A percentile compares a stretch with the other conserved stretches of the same genome.
These are phyloP conservation scores for Rhyacichthys aspro DNA, from an alignment of 2,797 vertebrate species.

Conservation along the genomic window DNA sequence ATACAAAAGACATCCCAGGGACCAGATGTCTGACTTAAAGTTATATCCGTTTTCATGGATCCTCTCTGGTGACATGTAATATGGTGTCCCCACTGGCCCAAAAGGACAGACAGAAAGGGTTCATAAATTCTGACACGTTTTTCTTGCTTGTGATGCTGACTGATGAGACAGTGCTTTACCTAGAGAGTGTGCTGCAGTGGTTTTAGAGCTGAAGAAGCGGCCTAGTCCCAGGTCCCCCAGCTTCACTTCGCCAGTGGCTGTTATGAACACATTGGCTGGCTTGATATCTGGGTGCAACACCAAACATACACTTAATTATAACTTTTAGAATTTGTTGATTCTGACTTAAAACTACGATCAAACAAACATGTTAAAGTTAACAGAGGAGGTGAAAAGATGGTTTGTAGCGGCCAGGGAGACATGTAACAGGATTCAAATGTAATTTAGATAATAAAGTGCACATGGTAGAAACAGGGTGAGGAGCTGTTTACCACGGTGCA, in stretches of 20 bases:
- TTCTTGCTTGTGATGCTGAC: not conserved
- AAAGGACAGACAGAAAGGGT: conserved; percentile 7
- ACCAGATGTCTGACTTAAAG: conserved; percentile 85
- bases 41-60: conserved; percentile 83
- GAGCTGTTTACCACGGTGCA: conserved; percentile 88
- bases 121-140: not conserved
- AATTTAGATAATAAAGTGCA: not conserved
- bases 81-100: conserved; percentile 92
- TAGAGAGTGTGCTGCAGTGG: conserved; percentile 94
- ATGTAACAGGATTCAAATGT: not conserved
- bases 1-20: conserved; percentile 93
- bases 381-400: not conserved
- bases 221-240: conserved; percentile 94
- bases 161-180: conserved; percentile 77
- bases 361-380: not conserved
- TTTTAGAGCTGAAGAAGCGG: conserved; percentile 97
- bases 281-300: conserved; percentile 86
- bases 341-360: too few species aligned
- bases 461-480: not conserved
- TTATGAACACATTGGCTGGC: conserved; percentile 97
- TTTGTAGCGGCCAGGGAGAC: not conserved
- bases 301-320: conserved; percentile 17
- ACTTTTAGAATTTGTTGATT: too few species aligned
- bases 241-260: conserved; percentile 95
- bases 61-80: conserved; percentile 85